phyloP scores from a whole-genome alignment of 2,113 vertebrate species.

The Brachypodius melanocephalos region DNA sequence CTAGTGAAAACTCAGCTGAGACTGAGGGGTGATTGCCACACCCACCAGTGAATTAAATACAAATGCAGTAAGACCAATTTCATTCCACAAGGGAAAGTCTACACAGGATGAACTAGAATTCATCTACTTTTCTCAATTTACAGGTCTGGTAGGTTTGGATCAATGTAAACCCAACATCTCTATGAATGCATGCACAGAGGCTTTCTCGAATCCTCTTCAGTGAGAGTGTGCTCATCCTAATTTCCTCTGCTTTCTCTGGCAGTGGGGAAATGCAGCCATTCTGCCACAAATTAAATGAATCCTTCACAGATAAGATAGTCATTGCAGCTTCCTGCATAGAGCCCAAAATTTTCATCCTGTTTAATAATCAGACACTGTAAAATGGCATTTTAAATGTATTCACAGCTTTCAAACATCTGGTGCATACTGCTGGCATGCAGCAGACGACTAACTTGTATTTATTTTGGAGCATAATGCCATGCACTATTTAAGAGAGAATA shows the following conservation, averaged over 20 bases:
- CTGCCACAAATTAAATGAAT: conserved; percentile 14
- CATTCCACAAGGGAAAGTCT: neutral
- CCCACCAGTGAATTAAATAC: neutral
- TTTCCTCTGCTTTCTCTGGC: neutral
- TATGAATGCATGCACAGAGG: neutral
- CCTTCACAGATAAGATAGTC: conserved; percentile 17
- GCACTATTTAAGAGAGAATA: conserved; percentile 27
- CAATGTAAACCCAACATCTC: neutral
- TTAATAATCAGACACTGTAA: conserved; percentile 37
- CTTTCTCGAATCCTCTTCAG: neutral
- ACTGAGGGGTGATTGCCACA: neutral
- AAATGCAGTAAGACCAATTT: neutral
- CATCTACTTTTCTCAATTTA: neutral
- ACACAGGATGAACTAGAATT: neutral
- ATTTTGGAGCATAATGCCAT: conserved; percentile 32
- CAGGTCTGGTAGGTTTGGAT: neutral
- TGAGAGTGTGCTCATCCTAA: neutral
- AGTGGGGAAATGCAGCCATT: neutral
- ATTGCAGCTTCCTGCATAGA: conserved; percentile 10
- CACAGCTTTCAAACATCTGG: conserved; percentile 46
- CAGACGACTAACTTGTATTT: neutral
- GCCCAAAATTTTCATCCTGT: conserved; percentile 13
- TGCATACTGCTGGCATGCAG: neutral
- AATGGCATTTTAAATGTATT: conserved; percentile 40
- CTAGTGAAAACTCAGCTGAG: neutral